These are phyloP conservation scores for Labroides dimidiatus DNA, from an alignment of 2,797 vertebrate species.

Conservation along the genomic window DNA sequence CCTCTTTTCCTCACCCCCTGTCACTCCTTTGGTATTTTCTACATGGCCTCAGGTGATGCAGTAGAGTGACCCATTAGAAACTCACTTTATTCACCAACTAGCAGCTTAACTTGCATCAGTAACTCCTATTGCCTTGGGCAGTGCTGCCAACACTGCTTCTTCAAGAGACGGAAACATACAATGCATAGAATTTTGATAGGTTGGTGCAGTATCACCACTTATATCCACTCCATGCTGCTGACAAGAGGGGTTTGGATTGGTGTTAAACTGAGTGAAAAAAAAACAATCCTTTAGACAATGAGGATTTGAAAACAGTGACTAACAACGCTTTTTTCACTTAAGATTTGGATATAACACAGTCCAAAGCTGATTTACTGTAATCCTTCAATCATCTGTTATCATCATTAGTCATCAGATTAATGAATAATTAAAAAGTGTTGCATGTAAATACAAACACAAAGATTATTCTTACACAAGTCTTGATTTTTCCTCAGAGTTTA, in stretches of 20 bases:
- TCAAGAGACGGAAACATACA: constrained; percentile 20
- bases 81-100: constrained; percentile 66
- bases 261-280: not conserved
- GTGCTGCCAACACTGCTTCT: constrained; percentile 36
- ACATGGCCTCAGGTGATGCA: constrained; percentile 67
- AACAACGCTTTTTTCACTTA: not conserved
- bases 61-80: constrained; percentile 74
- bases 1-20: constrained; percentile 35
- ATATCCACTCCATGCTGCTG: constrained; percentile 17
- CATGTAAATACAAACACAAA: not conserved
- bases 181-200: constrained; percentile 23
- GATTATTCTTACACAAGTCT: not conserved
- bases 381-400: not conserved
- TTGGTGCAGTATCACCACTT: constrained; percentile 4
- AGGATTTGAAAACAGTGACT: not conserved
- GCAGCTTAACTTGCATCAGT: constrained; percentile 66
- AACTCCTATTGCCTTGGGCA: constrained; percentile 36
- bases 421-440: not conserved
- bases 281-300: not conserved
- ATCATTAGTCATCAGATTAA: not conserved
- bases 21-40: constrained; percentile 58
- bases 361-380: not conserved
- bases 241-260: constrained; percentile 25
- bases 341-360: not conserved
- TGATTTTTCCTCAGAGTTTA: not conserved